phyloP scores from a whole-genome alignment of 2,113 vertebrate species.

The Hemichromis elongatus region DNA sequence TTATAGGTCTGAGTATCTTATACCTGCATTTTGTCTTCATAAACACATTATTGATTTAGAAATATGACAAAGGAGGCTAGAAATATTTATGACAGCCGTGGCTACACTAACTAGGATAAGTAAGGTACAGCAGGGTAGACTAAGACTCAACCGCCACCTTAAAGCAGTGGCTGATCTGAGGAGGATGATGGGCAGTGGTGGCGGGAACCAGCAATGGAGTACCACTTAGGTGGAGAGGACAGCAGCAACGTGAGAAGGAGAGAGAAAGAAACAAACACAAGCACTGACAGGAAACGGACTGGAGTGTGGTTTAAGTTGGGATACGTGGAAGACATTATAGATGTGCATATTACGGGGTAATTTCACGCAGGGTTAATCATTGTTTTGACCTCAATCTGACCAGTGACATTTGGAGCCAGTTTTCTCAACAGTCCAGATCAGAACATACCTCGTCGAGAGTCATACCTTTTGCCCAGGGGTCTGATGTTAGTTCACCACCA shows the following conservation, averaged over 20 bases:
- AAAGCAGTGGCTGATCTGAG: background rate
- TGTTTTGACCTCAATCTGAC: background rate
- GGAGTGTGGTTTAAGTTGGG: background rate
- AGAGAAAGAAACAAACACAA: background rate
- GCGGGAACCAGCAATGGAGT: background rate
- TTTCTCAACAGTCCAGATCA: background rate
- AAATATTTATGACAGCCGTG: background rate
- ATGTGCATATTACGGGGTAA: background rate
- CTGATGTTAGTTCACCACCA: background rate
- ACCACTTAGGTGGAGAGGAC: background rate
- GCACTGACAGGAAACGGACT: background rate
- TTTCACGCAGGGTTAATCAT: background rate
- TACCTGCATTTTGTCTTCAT: background rate
- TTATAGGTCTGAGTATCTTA: background rate
- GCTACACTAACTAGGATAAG: background rate
- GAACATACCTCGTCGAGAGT: background rate
- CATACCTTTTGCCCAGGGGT: background rate
- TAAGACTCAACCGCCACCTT: rapidly evolving
- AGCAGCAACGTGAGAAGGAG: background rate
- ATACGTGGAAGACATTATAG: background rate
- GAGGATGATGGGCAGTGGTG: background rate
- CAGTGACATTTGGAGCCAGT: background rate
- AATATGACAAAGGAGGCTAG: background rate
- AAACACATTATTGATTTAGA: background rate
- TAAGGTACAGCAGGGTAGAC: background rate